Evolutionary conservation across 2,797 vertebrate genomes (phyloP).

Genomic region (Eremophila alpestris): DNA sequence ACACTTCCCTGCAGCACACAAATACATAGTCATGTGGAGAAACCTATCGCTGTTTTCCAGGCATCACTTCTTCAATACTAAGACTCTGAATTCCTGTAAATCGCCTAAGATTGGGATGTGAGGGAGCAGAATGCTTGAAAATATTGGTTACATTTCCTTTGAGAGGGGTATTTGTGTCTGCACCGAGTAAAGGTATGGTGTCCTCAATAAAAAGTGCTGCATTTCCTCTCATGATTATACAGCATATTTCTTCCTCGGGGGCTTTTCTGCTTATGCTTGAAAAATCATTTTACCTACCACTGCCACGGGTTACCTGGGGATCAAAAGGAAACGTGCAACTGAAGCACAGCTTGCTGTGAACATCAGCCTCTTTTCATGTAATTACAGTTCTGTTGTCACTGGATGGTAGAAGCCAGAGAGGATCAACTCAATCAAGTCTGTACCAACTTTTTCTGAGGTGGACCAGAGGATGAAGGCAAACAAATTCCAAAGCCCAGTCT

Average conservation of each 20-base stretch:
- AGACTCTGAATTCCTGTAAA: neutral
- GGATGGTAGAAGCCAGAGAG: neutral
- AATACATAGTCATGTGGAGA: fast-evolving
- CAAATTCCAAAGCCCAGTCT: neutral
- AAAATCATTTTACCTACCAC: conserved; percentile 32
- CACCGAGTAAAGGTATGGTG: neutral
- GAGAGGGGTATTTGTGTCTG: neutral
- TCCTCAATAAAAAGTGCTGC: neutral
- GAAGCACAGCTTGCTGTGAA: conserved; percentile 9
- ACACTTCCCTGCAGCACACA: neutral
- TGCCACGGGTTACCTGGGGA: neutral
- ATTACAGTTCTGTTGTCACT: neutral
- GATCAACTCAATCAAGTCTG: neutral
- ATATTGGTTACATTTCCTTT: neutral
- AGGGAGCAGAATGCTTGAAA: neutral
- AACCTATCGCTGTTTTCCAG: neutral
- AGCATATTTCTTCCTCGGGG: neutral
- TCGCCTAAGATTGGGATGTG: neutral
- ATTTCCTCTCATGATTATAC: neutral
- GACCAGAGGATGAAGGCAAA: neutral
- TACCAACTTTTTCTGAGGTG: neutral
- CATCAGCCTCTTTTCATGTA: neutral
- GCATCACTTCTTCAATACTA: neutral
- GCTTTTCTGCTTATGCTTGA: conserved; percentile 10
- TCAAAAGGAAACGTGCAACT: neutral